Evolutionary conservation across 2,797 vertebrate species (phyloP).

Genomic region (Falco concolor): DNA sequence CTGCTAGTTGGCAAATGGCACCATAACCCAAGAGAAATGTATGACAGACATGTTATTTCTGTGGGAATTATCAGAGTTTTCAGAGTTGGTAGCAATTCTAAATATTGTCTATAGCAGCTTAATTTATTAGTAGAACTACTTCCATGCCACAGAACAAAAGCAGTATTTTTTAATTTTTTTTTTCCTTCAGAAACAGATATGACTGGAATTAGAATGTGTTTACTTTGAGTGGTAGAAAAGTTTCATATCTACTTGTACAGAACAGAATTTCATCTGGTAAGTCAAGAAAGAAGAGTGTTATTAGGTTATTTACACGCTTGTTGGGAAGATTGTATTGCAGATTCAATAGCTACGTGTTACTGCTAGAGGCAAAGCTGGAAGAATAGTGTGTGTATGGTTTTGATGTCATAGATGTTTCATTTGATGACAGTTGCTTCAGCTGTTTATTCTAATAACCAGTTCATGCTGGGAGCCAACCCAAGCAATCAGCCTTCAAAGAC

Average conservation of each 20-base stretch:
- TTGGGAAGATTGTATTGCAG: not conserved
- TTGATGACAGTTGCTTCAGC: not conserved
- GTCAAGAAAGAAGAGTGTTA: not conserved
- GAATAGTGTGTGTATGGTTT: not conserved
- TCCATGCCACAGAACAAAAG: not conserved
- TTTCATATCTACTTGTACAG: not conserved
- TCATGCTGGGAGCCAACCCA: not conserved
- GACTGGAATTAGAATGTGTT: not conserved
- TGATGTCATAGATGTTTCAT: not conserved
- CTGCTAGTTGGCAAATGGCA: constrained; percentile 27
- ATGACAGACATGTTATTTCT: constrained; percentile 39
- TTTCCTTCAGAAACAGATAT: not conserved
- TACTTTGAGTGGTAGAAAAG: not conserved
- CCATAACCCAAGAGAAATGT: constrained; percentile 19
- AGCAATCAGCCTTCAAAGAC: not conserved
- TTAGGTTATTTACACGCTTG: not conserved
- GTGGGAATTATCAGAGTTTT: not conserved
- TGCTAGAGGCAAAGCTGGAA: not conserved
- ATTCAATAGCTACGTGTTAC: not conserved
- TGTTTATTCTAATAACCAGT: not conserved
- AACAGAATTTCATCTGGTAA: not conserved
- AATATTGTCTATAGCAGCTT: not conserved
- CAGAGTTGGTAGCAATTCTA: not conserved
- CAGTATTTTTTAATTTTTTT: not conserved
- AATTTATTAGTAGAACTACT: constrained; percentile 2